These are phyloP conservation scores for Drosophila planitibia DNA, from an alignment of 2,888 invertebrate species.

Conservation along the genomic window DNA sequence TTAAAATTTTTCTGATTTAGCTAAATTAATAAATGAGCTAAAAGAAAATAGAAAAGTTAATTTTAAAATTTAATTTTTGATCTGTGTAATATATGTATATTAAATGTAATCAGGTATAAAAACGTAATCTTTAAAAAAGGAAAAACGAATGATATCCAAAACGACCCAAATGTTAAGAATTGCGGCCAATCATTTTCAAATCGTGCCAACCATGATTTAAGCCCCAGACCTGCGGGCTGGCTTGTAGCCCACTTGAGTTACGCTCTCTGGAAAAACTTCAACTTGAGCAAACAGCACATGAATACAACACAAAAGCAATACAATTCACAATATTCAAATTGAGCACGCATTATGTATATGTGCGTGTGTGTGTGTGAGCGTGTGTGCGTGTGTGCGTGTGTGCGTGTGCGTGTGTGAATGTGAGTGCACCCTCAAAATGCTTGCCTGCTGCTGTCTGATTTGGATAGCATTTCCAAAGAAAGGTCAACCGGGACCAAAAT, in stretches of 20 bases:
- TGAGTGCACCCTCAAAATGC: constrained; percentile 1
- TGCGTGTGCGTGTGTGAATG: neutral
- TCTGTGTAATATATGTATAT: neutral
- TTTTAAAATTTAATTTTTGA: neutral
- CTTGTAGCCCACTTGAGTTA: neutral
- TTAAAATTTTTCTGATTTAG: neutral
- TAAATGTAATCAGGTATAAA: neutral
- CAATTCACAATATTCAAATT: constrained; percentile 6
- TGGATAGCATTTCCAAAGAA: neutral
- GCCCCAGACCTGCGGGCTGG: constrained; percentile 1
- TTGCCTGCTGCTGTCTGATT: neutral
- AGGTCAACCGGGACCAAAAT: neutral
- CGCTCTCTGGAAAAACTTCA: constrained; percentile 4
- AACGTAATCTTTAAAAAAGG: neutral
- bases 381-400: neutral
- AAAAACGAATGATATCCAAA: neutral
- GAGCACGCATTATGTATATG: neutral
- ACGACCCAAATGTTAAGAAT: neutral
- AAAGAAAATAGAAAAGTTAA: neutral
- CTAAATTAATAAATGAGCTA: neutral
- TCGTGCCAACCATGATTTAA: constrained; percentile 4
- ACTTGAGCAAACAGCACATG: constrained; percentile 7
- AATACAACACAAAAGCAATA: neutral
- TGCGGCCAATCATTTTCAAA: constrained; percentile 3
- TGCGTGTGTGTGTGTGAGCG: neutral